Base-by-base conservation (phyloP, 2,888 invertebrate species). In the Mesorhabditis belari region DNA sequence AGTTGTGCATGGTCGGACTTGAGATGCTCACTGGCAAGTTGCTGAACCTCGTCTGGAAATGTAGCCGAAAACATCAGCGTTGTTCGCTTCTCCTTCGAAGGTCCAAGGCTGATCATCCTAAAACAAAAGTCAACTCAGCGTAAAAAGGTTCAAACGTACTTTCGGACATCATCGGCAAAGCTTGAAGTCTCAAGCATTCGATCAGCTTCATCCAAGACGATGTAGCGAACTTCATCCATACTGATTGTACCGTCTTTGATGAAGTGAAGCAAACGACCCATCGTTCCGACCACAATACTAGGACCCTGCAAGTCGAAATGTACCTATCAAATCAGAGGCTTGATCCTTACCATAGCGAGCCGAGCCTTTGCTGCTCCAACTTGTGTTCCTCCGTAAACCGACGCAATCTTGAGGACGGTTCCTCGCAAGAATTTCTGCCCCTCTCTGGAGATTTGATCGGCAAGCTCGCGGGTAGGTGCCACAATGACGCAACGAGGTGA, bases 401-500 rank as follows among this genome's bases (percentile, higher is more conserved):
- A 60, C 49, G 64, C 65, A 59, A 65, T 58, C 26, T 63, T 65
- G 52, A 68, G 53, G 58, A 68, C 62, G 5, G 73, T 71, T n/a
- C 67, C 66, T 56, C 27, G 56, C 9, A 91, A 85, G 81, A 93
- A 95, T 82, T 91, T 91, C 5, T 87, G 84, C 0, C 90, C 89
- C 81, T 94, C 92, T 63, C 88, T 87, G 73, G 86, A 88, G 68
- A 94, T 95, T 79, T 96, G 95, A 21, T 88, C 86, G 0, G 90
- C 88, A 60, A 96, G 83, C 82, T 96, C 95, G 54, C 95, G 86
- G 0, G 95, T 95, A 0, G 95, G 95, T 0, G 92, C 87, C 0
- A 95, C 85, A 58, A 95, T 88, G 26, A 70, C 24, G 55, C 66
- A 60, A 26, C 63, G 55, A 23, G 25, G 59, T 27, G 12, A 17